A percentile compares a stretch with the other conserved stretches of the same genome.
Evolutionary conservation across 2,797 vertebrate species (phyloP).

Genomic region (Carcharodon carcharias): DNA sequence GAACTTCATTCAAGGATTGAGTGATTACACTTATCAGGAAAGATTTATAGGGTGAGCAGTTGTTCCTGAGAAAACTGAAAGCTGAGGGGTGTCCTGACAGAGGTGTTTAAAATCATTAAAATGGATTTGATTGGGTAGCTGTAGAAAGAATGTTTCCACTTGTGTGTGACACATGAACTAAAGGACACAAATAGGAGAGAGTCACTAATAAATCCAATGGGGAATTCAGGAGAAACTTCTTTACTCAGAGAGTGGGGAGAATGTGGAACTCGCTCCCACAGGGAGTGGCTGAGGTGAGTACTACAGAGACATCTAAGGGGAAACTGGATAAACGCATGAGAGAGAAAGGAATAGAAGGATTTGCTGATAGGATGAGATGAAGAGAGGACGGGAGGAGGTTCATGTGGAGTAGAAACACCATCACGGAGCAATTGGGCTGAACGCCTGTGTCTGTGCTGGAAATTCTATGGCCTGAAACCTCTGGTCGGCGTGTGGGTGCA

Average conservation of each 20-base stretch:
- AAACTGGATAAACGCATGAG: background rate
- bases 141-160: background rate
- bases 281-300: background rate
- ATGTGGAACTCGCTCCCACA: background rate
- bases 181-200: background rate
- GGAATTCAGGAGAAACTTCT: background rate
- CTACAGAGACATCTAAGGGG: no score
- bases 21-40: no score
- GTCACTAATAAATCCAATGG: background rate
- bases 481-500: no score
- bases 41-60: no score
- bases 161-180: background rate
- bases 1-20: no score
- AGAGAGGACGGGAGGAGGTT: background rate
- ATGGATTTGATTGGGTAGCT: background rate
- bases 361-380: background rate
- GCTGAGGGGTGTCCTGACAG: background rate
- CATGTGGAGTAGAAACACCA: background rate
- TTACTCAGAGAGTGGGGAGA: background rate
- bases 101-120: no score
- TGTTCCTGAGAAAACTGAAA: background rate
- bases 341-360: background rate
- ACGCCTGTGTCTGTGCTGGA: background rate
- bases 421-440: no score
- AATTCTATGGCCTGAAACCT: background rate